These are phyloP conservation scores for Coenonympha arcania DNA, from an alignment of 2,888 invertebrate genomes.

Conservation along the genomic window DNA sequence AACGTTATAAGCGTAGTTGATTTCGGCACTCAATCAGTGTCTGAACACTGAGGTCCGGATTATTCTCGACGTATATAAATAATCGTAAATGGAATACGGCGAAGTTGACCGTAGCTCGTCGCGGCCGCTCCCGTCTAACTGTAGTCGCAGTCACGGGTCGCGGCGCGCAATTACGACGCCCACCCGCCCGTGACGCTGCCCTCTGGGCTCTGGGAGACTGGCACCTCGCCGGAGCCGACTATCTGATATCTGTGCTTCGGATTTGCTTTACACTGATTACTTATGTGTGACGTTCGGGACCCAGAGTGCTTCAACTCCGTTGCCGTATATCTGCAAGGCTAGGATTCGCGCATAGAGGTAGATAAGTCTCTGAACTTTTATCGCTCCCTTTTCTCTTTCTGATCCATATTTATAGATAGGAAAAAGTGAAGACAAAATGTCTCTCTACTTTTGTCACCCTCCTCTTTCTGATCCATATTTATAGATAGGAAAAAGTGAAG, in stretches of 20 bases:
- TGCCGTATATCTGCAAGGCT: too few relatives aligned
- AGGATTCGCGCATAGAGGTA: too few relatives aligned
- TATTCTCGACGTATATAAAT: neutral
- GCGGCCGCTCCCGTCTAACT: constrained; percentile 36
- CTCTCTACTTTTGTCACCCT: too few relatives aligned
- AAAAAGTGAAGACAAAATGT: too few relatives aligned
- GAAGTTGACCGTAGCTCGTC: constrained; percentile 11
- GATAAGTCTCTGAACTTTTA: too few relatives aligned
- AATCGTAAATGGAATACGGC: constrained; percentile 1
- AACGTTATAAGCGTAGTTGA: neutral
- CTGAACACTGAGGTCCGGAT: too few relatives aligned
- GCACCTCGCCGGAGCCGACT: too few relatives aligned
- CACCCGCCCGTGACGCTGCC: constrained; percentile 58
- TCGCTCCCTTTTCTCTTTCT: too few relatives aligned
- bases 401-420: too few relatives aligned
- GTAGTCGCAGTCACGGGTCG: constrained; percentile 44
- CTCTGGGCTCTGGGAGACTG: constrained; percentile 28
- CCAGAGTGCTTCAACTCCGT: neutral
- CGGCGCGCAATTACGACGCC: constrained; percentile 42
- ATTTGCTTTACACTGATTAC: constrained; percentile 6
- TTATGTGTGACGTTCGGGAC: neutral
- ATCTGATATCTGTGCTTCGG: constrained; percentile 22
- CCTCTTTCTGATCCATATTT: too few relatives aligned
- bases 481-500: too few relatives aligned
- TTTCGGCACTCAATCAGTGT: neutral